Percentiles rank a stretch among this genome's conserved stretches.
These are phyloP conservation scores for Apamea anceps DNA, from an alignment of 2,888 invertebrate species.

Conservation along the genomic window DNA sequence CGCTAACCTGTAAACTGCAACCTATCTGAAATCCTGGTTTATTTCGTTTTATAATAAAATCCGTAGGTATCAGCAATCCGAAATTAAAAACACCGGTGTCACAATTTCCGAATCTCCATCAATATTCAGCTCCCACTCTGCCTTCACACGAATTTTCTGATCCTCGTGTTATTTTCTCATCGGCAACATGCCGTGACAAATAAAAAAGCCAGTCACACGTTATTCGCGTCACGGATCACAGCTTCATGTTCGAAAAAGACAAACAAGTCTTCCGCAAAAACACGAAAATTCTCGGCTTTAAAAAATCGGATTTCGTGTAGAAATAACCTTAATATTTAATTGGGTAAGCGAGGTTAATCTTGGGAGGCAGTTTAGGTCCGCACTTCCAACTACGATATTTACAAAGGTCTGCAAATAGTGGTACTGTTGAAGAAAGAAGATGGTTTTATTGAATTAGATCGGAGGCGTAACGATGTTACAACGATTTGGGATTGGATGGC, in stretches of 20 bases:
- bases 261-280: slow-evolving; percentile 42
- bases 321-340: slow-evolving; percentile 74
- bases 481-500: slow-evolving; percentile 51
- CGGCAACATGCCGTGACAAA: slow-evolving; percentile 40
- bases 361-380: slow-evolving; percentile 71
- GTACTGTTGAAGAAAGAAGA: slow-evolving; percentile 61
- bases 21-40: neutral
- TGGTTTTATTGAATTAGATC: slow-evolving; percentile 67
- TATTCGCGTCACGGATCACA: slow-evolving; percentile 42
- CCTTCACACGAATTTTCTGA: slow-evolving; percentile 28
- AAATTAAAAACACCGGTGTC: slow-evolving; percentile 26
- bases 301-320: slow-evolving; percentile 60
- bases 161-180: slow-evolving; percentile 46
- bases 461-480: slow-evolving; percentile 62
- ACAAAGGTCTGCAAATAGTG: slow-evolving; percentile 72
- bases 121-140: slow-evolving; percentile 39
- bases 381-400: slow-evolving; percentile 74
- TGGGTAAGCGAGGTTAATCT: slow-evolving; percentile 74
- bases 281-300: slow-evolving; percentile 42
- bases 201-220: slow-evolving; percentile 52
- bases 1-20: neutral
- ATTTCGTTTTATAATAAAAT: slow-evolving; percentile 13
- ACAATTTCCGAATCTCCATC: slow-evolving; percentile 39
- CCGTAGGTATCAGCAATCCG: neutral
- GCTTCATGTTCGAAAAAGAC: slow-evolving; percentile 42